Evolutionary conservation across 2,113 vertebrate genomes (phyloP).

Genomic region (Isurus oxyrinchus): DNA sequence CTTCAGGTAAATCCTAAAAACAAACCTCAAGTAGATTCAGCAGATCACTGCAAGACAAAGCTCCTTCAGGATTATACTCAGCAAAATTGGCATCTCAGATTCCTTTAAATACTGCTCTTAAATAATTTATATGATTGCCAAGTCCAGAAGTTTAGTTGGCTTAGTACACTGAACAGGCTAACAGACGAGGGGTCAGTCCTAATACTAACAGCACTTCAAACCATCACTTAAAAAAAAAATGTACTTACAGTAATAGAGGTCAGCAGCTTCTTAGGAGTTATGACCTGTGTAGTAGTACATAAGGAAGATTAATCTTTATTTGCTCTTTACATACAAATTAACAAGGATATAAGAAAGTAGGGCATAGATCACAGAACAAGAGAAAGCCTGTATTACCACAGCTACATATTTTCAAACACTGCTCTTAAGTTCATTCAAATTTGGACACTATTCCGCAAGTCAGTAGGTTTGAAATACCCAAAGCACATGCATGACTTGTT

Average conservation of each 20-base stretch:
- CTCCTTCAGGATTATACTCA: not conserved
- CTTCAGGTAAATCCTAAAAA: constrained; percentile 6
- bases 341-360: not conserved
- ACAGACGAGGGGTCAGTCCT: not conserved
- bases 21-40: not conserved
- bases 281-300: constrained; percentile 47
- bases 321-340: not conserved
- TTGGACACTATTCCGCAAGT: not conserved
- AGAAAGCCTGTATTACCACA: not conserved
- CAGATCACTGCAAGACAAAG: not conserved
- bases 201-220: not conserved
- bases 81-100: not conserved
- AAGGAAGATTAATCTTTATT: not conserved
- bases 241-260: constrained; percentile 57
- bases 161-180: not conserved
- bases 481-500: not conserved
- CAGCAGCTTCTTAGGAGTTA: constrained; percentile 65
- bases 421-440: not conserved
- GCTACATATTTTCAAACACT: not conserved
- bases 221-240: not conserved
- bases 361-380: not conserved
- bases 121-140: not conserved
- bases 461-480: too few relatives aligned
- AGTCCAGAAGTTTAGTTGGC: too few relatives aligned
- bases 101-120: not conserved